Evolutionary conservation across 1,140 invertebrate genomes (phyloP).

Genomic region (Ostrea edulis): DNA sequence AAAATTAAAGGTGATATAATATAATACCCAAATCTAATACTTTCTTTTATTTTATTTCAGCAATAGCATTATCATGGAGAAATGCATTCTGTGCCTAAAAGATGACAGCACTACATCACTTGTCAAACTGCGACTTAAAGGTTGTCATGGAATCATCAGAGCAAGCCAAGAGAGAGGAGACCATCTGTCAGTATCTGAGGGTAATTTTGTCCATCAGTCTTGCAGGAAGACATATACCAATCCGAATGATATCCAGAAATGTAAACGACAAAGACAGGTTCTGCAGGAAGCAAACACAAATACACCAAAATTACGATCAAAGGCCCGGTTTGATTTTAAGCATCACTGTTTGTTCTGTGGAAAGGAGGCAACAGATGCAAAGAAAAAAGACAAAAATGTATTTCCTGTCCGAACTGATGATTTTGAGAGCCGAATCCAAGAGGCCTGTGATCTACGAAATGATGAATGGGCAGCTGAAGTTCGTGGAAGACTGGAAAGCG

Average conservation of each 20-base stretch:
- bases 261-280: background rate
- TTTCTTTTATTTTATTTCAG: no score
- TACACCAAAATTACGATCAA: background rate
- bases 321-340: slow-evolving; percentile 35
- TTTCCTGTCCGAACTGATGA: slow-evolving; percentile 56
- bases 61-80: no score
- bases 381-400: slow-evolving; percentile 44
- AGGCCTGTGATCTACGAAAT: slow-evolving; percentile 45
- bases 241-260: background rate
- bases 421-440: slow-evolving; percentile 30
- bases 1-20: no score
- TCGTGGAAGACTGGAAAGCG: slow-evolving; percentile 32
- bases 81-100: no score
- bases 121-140: background rate
- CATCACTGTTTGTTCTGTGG: slow-evolving; percentile 54
- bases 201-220: background rate
- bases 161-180: background rate
- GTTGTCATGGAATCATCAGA: background rate
- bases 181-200: background rate
- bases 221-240: background rate
- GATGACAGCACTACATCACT: background rate
- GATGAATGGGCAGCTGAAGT: slow-evolving; percentile 54
- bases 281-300: background rate
- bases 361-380: slow-evolving; percentile 25
- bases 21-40: no score